Evolutionary conservation across 1,140 invertebrate species (phyloP), one percentile per base, ranked within the genome.

Genomic region (Cardiocondyla obscurior): DNA sequence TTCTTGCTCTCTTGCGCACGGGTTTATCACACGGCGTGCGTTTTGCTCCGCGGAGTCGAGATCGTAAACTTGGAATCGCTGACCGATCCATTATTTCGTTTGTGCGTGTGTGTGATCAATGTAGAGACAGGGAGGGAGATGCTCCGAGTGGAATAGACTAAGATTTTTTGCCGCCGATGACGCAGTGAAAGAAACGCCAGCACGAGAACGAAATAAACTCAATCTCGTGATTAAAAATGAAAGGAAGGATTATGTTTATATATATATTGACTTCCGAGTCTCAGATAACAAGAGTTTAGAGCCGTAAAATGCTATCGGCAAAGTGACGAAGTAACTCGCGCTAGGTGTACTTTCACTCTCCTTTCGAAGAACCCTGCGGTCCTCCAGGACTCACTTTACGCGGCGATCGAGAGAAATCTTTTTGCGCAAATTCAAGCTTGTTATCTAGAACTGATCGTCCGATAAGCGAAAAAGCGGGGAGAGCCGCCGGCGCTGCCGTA

Each of bases 1-100:
- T n/a, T n/a, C 46, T 88, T 72, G 72, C 46, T 84, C 46, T 65
- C 55, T 84, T 42, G 33, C 42, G 30, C 25, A 49, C 14, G 14
- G 14, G 57, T 14, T 67, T 86, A 79, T 86, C 84, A 30, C 10
- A 55, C 49, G 36, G 5, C 51, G 44, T 65, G 49, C 42, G 28
- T 39, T 19, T 74, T 64, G 33, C 19, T 69, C 62, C n/a, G 51
- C 53, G 10, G 36, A 72, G 7, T 30, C 19, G 12, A 28, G 36
- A 44, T 44, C 44, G n/a, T 57, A 72, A 84, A 85, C 62, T 58
- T 42, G 28, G 28, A 73, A 53, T 44, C 33, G 22, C 22, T 8
- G 12, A 64, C 57, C 42, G 46, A 74, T n/a, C n/a, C n/a, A n/a
- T n/a, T 69, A 72, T 25, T 77, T 51, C 14, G 22, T 22, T 7